Percentiles rank a stretch among this genome's conserved stretches.
phyloP scores from a whole-genome alignment of 2,113 vertebrate genomes.

The Hydrochoerus hydrochaeris region DNA sequence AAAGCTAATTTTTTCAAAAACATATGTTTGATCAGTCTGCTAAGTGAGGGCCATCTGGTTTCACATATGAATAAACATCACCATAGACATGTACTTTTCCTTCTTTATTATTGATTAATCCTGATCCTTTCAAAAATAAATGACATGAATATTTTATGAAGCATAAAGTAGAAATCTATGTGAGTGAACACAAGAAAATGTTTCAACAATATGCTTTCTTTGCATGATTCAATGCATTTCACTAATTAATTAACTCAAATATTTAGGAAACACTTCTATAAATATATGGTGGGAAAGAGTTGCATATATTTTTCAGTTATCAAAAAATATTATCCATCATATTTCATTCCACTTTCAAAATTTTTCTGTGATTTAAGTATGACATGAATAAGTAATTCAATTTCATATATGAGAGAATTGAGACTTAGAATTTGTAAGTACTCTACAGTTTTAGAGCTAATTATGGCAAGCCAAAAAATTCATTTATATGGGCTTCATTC shows the following conservation, averaged over 20 bases:
- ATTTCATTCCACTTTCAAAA: background rate
- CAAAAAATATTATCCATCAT: background rate
- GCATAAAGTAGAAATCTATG: background rate
- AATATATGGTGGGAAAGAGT: background rate
- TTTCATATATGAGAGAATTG: background rate
- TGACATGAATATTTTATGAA: slow-evolving; percentile 35
- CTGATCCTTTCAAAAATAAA: slow-evolving; percentile 27
- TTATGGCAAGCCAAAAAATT: background rate
- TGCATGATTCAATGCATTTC: background rate
- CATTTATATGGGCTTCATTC: background rate
- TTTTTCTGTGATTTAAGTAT: background rate
- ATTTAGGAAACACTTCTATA: background rate
- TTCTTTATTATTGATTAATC: slow-evolving; percentile 38
- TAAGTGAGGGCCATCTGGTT: background rate
- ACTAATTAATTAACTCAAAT: background rate
- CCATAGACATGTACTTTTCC: background rate
- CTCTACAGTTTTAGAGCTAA: background rate
- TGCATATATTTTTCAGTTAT: background rate
- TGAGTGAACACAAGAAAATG: background rate
- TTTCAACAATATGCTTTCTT: slow-evolving; percentile 31
- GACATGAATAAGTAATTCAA: background rate
- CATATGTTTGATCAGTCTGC: background rate
- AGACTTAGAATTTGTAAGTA: background rate
- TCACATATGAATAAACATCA: background rate
- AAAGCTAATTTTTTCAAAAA: background rate